Evolutionary conservation across 1,140 invertebrate genomes (phyloP), one percentile per base, ranked within the genome.

Genomic region (Drosophila bifasciata): DNA sequence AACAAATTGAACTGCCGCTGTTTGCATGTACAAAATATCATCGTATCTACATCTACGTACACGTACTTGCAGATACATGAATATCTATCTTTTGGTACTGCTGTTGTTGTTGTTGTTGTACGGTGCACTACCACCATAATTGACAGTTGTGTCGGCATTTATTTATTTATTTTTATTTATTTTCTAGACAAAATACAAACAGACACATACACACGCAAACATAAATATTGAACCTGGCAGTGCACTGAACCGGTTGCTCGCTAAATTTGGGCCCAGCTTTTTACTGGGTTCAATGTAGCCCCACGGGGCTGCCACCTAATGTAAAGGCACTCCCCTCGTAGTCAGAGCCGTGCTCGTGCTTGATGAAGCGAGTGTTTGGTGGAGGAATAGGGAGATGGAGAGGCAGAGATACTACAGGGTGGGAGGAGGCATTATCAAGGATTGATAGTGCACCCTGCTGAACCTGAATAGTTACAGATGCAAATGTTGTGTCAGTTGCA

Each of bases 251-350:
- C 83, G 51, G 58, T 48, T 55, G 50, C 55, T 49, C 59, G 72
- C 81, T 86, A 86, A 75, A 88, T 88, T 88, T 75, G 81, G 83
- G 78, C 78, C 75, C 74, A 88, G 81, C 81, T 81, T 77, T 86
- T 86, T 73, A 48, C 55, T 57, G 69, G 78, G 83, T 86, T 86
- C 81, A 88, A 88, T 70, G 81, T 70, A 85, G 75, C 77, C 77
- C 81, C 80, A 66, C 67, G 72, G 81, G 80, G 63, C 19, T 77
- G 63, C 55, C 57, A 79, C 53, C 75, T 67, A 75, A 63, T 59
- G 67, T 80, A 63, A n/a, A n/a, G 78, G 67, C 77, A 52, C 73
- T 52, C 49, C 51, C 58, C 40, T 55, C 50, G n/a, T 32, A 57
- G 32, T 8, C 60, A 63, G 52, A 56, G 49, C 19, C 28, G 43